These are phyloP conservation scores for Neodiprion virginianus DNA, from an alignment of 1,140 invertebrate genomes.

Conservation along the genomic window DNA sequence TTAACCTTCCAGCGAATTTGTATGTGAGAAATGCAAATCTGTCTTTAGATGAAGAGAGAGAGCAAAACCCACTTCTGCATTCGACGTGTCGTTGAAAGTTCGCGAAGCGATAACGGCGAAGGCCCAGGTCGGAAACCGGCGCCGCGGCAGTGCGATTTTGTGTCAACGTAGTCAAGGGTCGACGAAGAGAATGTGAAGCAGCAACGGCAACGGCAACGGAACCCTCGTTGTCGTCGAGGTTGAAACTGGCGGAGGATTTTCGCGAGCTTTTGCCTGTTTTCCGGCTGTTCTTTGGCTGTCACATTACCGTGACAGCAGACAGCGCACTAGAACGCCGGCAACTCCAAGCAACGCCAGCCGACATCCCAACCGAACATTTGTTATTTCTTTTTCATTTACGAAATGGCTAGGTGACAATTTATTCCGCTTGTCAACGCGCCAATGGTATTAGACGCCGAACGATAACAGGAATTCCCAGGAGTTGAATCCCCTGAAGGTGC, in stretches of 20 bases:
- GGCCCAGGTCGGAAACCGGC: background rate
- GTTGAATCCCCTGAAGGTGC: background rate
- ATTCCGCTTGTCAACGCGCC: background rate
- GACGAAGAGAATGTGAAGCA: background rate
- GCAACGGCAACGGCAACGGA: background rate
- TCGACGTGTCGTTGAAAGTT: background rate
- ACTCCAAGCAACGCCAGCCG: background rate
- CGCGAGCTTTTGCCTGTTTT: constrained; percentile 2
- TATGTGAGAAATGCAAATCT: background rate
- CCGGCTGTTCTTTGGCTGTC: constrained; percentile 4
- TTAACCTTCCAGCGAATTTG: too few relatives aligned
- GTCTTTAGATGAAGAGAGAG: background rate
- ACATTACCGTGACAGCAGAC: background rate
- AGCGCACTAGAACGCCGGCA: background rate
- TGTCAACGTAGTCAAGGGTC: background rate
- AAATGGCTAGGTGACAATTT: constrained; percentile 5
- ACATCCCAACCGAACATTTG: background rate
- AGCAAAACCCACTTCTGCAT: background rate
- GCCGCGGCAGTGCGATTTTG: background rate
- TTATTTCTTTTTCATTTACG: constrained; percentile 1
- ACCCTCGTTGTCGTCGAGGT: background rate
- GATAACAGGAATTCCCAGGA: background rate
- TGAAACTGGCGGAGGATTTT: background rate
- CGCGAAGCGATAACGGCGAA: background rate
- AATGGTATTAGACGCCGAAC: background rate